phyloP scores from a whole-genome alignment of 2,113 vertebrate species.

The Plectropomus leopardus region DNA sequence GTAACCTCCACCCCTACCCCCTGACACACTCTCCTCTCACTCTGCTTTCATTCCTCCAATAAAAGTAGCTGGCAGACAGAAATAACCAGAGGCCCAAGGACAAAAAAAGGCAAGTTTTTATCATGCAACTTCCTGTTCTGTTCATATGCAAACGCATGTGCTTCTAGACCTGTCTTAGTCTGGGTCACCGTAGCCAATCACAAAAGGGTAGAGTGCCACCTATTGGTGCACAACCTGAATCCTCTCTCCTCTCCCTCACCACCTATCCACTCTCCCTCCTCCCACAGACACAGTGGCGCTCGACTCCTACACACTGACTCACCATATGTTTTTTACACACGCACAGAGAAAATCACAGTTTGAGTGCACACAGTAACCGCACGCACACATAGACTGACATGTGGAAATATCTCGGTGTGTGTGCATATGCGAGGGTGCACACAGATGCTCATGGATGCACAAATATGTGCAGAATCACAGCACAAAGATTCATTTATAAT shows the following conservation, averaged over 20 bases:
- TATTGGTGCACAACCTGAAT: constrained; percentile 80
- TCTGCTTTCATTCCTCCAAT: constrained; percentile 27
- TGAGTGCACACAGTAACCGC: constrained; percentile 36
- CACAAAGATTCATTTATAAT: background rate
- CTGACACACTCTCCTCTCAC: constrained; percentile 3
- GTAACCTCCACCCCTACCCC: background rate
- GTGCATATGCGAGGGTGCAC: constrained; percentile 1
- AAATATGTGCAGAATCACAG: background rate
- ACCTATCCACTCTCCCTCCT: constrained; percentile 47
- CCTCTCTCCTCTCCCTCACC: constrained; percentile 48
- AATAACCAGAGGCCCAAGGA: background rate
- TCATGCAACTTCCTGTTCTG: constrained; percentile 31
- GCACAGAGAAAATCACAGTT: constrained; percentile 55
- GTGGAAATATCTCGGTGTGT: background rate
- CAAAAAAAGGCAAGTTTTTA: constrained; percentile 10
- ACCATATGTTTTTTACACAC: constrained; percentile 77
- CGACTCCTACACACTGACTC: constrained; percentile 79
- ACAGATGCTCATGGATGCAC: constrained; percentile 23
- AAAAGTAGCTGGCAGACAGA: constrained; percentile 35
- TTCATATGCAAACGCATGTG: constrained; percentile 1
- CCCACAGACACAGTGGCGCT: constrained; percentile 61
- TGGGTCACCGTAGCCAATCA: constrained; percentile 75
- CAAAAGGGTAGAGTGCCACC: constrained; percentile 87
- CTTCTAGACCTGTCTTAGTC: constrained; percentile 40
- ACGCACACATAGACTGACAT: constrained; percentile 40